A percentile compares a stretch with the other conserved stretches of the same genome.
Evolutionary conservation across 2,888 invertebrate species (phyloP).

Genomic region (Desoria tigrina): DNA sequence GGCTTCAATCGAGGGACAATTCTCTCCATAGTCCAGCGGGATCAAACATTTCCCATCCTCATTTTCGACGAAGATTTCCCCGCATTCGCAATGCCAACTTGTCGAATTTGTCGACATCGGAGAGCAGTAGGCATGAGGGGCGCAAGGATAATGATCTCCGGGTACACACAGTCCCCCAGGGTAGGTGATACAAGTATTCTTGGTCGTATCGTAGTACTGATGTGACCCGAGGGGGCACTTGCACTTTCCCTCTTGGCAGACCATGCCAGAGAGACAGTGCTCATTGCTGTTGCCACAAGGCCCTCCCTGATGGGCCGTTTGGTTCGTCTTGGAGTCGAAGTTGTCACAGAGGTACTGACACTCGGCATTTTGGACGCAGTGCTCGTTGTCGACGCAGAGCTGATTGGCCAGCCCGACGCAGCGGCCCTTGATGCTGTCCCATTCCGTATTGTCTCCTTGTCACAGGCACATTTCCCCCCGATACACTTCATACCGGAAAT

Average conservation of each 20-base stretch:
- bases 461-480: not conserved
- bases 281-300: constrained; percentile 3
- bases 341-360: not conserved
- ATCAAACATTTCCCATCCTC: constrained; percentile 30
- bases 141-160: too few relatives aligned
- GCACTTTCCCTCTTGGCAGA: not conserved
- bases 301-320: not conserved
- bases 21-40: too few relatives aligned
- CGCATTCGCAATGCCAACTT: constrained; percentile 36
- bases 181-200: too few relatives aligned
- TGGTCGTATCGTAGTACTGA: too few relatives aligned
- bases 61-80: constrained; percentile 28
- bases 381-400: not conserved
- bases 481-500: not conserved
- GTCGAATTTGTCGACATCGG: too few relatives aligned
- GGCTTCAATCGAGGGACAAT: too few relatives aligned
- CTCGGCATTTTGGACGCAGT: not conserved
- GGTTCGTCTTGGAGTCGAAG: not conserved
- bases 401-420: not conserved
- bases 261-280: not conserved
- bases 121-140: too few relatives aligned
- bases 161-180: too few relatives aligned
- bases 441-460: not conserved
- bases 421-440: not conserved
- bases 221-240: too few relatives aligned